Conservation (phyloP, 2,113 vertebrate species). For the Centrocercus urophasianus region DNA sequence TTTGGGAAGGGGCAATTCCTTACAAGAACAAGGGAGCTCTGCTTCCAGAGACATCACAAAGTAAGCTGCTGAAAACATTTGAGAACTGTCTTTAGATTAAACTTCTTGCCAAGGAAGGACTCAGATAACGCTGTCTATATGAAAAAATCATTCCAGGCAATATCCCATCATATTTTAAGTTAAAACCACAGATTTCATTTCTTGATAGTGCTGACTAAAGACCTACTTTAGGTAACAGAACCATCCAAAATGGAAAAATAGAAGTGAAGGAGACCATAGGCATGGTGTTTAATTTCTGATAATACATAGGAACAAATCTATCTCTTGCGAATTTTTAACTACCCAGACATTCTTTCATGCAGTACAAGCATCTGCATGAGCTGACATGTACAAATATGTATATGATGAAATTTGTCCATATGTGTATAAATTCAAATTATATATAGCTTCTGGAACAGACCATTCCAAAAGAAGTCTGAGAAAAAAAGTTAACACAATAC, state of each 20-base stretch:
- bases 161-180: conserved; percentile 34
- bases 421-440: not conserved
- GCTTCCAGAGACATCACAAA: conserved; percentile 16
- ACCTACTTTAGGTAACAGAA: conserved; percentile 9
- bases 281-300: not conserved
- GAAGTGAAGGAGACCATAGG: not conserved
- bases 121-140: conserved; percentile 54
- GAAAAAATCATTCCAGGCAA: conserved; percentile 50
- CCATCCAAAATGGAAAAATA: not conserved
- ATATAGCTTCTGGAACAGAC: not conserved
- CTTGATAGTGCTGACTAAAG: conserved; percentile 34
- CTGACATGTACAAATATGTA: not conserved
- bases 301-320: not conserved
- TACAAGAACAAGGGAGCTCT: rapidly evolving
- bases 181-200: conserved; percentile 27
- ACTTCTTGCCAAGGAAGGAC: conserved; percentile 55
- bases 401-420: not conserved
- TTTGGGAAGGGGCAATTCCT: not conserved
- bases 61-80: conserved; percentile 4
- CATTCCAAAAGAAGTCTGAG: not conserved
- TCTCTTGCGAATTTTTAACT: conserved; percentile 6
- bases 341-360: not conserved
- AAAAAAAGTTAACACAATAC: not conserved
- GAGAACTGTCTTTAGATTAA: conserved; percentile 43
- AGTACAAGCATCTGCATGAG: not conserved